Evolutionary conservation across 2,888 invertebrate species (phyloP), one percentile per base, ranked within the genome.

Genomic region (Copidosoma aretas): DNA sequence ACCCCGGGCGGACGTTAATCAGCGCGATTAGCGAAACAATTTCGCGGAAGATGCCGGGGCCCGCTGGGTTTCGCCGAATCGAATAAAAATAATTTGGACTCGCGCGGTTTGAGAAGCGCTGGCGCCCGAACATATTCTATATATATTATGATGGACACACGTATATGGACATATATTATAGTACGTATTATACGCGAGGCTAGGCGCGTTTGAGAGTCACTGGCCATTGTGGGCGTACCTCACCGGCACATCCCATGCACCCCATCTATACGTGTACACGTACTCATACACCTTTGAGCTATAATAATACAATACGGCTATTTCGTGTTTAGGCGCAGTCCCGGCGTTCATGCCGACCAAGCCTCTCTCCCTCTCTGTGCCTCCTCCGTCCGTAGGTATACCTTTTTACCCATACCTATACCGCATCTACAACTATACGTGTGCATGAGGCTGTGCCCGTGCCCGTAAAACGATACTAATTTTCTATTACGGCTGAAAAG

Each of bases 241-340:
- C 75, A 62, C 49, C 57, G 76, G 80, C 77, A 77, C 78, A 79
- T 80, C 80, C 79, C 79, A 80, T 79, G 77, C 77, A 79, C 77
- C 77, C 75, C 75, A 75, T 53, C 51, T 19, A 59, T 19, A 41
- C 56, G 25, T 32, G 32, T 32, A 32, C 8, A 32, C 32, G 8
- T 32, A 32, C 32, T 3, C 8, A 32, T 32, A 32, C 64, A 59
- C 24, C n/a, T n/a, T n/a, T n/a, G n/a, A n/a, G 32, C 32, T 32
- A 8, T 32, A 32, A 32, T 32, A 8, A 32, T 32, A 32, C 56
- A 76, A 76, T 73, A 75, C 77, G n/a, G 74, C 76, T 77, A 78
- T 77, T 79, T 76, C 81, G 80, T 81, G 80, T 77, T 80, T 79
- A 80, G 80, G 73, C 74, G 79, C 80, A 80, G 78, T 81, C 77